Evolutionary conservation across 2,113 vertebrate species (phyloP).

Genomic region (Vombatus ursinus): DNA sequence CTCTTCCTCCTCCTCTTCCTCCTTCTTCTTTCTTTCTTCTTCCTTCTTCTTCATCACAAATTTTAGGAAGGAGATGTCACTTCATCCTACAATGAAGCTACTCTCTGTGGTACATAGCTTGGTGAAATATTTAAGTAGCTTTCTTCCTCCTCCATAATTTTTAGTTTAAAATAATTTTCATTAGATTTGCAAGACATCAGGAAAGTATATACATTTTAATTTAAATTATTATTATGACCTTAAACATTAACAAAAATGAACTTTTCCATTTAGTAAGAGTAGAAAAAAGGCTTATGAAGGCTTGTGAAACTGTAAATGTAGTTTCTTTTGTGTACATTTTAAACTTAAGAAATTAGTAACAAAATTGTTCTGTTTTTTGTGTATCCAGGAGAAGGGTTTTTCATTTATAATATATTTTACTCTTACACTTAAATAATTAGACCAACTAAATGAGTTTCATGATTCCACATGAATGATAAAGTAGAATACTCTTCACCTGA

Average conservation of each 20-base stretch:
- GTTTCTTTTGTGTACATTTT: too few species aligned
- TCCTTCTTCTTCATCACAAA: too few species aligned
- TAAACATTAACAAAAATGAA: not conserved
- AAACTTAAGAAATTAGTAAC: not conserved
- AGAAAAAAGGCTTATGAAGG: not conserved
- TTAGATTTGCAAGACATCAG: too few species aligned
- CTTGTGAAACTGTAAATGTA: not conserved
- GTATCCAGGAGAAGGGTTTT: not conserved
- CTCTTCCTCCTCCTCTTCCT: too few species aligned
- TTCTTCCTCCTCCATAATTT: too few species aligned
- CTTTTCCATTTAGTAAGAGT: not conserved
- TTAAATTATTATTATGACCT: not conserved
- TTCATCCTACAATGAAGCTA: too few species aligned
- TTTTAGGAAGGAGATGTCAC: too few species aligned
- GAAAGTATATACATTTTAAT: too few species aligned
- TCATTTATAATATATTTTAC: not conserved
- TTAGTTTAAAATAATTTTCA: too few species aligned
- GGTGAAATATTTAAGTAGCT: too few species aligned
- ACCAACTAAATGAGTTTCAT: not conserved
- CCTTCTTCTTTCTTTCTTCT: too few species aligned
- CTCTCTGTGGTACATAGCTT: too few species aligned
- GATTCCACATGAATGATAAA: not conserved
- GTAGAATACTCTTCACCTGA: not conserved
- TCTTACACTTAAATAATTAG: not conserved
- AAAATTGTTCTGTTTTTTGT: not conserved